Conservation (phyloP, 2,888 invertebrate species). For the Clitarchus hookeri region DNA sequence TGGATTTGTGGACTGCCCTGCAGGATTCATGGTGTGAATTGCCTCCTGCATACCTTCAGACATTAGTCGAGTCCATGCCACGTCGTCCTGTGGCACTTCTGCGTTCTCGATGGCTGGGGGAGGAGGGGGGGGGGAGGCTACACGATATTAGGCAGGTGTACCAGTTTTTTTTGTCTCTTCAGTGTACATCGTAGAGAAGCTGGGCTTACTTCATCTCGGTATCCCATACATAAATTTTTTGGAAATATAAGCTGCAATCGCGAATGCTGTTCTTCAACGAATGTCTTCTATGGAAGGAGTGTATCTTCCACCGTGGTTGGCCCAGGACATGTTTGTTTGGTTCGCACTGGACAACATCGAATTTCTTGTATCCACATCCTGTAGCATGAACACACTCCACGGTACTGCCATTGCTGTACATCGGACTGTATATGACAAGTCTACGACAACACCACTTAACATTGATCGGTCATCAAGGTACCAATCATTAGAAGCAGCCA, state of each 20-base stretch:
- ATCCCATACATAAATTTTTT: constrained; percentile 16
- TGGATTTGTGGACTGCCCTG: too few relatives aligned
- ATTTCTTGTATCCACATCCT: constrained; percentile 1
- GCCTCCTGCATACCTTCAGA: too few relatives aligned
- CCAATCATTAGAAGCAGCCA: constrained; percentile 19
- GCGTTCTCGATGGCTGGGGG: too few relatives aligned
- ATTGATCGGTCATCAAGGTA: background rate
- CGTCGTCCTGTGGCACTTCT: too few relatives aligned
- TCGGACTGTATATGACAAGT: background rate
- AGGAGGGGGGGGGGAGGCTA: too few relatives aligned
- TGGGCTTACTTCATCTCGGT: constrained; percentile 10
- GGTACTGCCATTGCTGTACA: constrained; percentile 12
- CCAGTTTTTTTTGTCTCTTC: too few relatives aligned
- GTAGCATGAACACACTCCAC: background rate
- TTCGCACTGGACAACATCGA: constrained; percentile 11
- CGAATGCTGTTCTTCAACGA: constrained; percentile 16
- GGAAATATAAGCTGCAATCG: background rate
- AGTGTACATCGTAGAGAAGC: background rate
- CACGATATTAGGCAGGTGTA: too few relatives aligned
- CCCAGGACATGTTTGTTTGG: background rate
- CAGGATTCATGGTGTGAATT: too few relatives aligned
- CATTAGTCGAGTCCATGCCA: too few relatives aligned
- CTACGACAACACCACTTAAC: background rate
- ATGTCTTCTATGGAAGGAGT: background rate
- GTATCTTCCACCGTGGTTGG: background rate